phyloP scores from a whole-genome alignment of 2,888 invertebrate genomes.

The Endotricha flammealis region DNA sequence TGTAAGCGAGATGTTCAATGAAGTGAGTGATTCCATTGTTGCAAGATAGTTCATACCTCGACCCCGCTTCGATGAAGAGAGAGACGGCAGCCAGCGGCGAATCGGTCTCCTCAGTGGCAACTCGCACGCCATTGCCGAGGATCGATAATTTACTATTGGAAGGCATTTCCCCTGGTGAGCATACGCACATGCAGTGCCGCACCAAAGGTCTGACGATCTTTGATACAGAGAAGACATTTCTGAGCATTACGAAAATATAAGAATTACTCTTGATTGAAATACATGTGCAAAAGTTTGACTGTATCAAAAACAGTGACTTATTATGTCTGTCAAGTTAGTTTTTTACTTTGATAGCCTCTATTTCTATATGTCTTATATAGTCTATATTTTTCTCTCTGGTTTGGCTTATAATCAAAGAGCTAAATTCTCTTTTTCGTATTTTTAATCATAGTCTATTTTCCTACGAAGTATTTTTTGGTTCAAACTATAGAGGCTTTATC shows the following conservation, averaged over 20 bases:
- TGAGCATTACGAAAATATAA: slow-evolving; percentile 1
- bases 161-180: neutral
- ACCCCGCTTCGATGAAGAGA: slow-evolving; percentile 50
- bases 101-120: slow-evolving; percentile 95
- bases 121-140: slow-evolving; percentile 88
- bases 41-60: slow-evolving; percentile 43
- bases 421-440: no score
- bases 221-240: neutral
- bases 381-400: no score
- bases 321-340: no score
- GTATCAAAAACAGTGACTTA: no score
- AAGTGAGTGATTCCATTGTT: slow-evolving; percentile 61
- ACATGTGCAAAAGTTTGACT: no score
- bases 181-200: neutral
- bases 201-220: neutral
- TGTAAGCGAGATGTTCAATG: slow-evolving; percentile 61
- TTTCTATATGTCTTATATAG: no score
- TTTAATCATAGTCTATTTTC: no score
- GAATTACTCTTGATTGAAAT: no score
- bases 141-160: slow-evolving; percentile 5
- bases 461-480: no score
- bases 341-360: no score
- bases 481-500: no score
- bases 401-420: no score
- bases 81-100: slow-evolving; percentile 72